Base-by-base conservation (phyloP, 37 sponge, comb jelly and placozoan species). In the Ianthella basta region DNA sequence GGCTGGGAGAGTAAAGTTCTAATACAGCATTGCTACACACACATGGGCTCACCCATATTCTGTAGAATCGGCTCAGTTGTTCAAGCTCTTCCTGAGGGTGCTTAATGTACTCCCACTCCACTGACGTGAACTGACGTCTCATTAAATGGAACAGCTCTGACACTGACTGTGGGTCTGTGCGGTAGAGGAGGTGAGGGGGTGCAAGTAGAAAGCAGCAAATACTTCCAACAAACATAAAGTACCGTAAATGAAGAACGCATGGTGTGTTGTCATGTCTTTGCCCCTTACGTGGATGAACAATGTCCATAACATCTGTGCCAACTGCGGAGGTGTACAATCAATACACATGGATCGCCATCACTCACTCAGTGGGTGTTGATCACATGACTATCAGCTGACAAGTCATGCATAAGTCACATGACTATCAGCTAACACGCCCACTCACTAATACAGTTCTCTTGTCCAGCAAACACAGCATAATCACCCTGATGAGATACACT, bases 251-350 rank as follows among this genome's bases (percentile, higher is more conserved):
- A n/a, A n/a, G n/a, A n/a, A n/a, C n/a, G n/a, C n/a, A n/a, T n/a
- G n/a, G n/a, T n/a, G n/a, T n/a, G n/a, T n/a, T n/a, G n/a, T n/a
- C 25, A 61, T 10, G 64, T 27, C 5, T 29, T 61, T 15, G 18
- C 1, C 5, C 29, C 87, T 90, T 59, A 88, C 97, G 23, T 32
- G 89, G 91, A n/a, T 56, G 66, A 37, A 80, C 74, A 29, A 91
- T 56, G 41, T 96, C 65, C 97, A 96, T 96, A 5, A 93, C 86
- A 86, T 96, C 97, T 4, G 93, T 90, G 66, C 97, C 97, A 73
- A 96, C 94, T 93, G 69, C 29, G 61, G 25, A 77, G 39, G 20
- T n/a, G n/a, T n/a, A n/a, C n/a, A n/a, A n/a, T n/a, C n/a, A n/a
- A n/a, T n/a, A n/a, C n/a, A n/a, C n/a, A n/a, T n/a, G n/a, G n/a